Evolutionary conservation across 2,113 vertebrate species (phyloP).

Genomic region (Myanophis thanlyinensis): DNA sequence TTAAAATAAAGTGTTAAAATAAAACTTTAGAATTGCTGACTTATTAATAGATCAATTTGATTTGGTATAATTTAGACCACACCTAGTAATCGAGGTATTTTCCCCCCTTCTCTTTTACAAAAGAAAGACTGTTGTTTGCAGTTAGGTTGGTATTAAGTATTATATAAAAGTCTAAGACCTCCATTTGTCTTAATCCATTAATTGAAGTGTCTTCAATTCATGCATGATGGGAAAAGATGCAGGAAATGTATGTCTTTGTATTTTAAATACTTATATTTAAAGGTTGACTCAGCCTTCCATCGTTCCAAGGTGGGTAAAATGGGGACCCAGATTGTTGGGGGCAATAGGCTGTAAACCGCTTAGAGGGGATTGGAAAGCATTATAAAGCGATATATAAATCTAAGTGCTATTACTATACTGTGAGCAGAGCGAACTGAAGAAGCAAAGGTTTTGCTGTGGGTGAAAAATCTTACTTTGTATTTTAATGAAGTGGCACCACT

Average conservation of each 20-base stretch:
- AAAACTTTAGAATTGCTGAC: neutral
- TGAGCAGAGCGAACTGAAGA: neutral
- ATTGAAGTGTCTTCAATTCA: neutral
- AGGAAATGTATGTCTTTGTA: neutral
- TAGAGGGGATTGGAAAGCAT: too few relatives aligned
- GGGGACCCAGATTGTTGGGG: too few relatives aligned
- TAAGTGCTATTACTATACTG: too few relatives aligned
- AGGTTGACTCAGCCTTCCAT: too few relatives aligned
- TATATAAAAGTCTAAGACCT: neutral
- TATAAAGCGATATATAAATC: too few relatives aligned
- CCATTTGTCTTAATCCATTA: neutral
- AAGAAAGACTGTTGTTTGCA: neutral
- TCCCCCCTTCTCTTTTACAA: neutral
- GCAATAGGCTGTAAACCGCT: too few relatives aligned
- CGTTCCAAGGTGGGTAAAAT: too few relatives aligned
- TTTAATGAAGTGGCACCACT: neutral
- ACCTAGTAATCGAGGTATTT: neutral
- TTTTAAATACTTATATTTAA: neutral
- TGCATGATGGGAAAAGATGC: neutral
- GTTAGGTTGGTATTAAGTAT: neutral
- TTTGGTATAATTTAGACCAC: neutral
- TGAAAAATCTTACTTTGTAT: neutral
- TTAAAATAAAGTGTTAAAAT: neutral
- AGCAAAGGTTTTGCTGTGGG: neutral
- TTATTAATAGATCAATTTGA: neutral